Evolutionary conservation across 2,888 invertebrate genomes (phyloP).

Genomic region (Diarsia mendica): DNA sequence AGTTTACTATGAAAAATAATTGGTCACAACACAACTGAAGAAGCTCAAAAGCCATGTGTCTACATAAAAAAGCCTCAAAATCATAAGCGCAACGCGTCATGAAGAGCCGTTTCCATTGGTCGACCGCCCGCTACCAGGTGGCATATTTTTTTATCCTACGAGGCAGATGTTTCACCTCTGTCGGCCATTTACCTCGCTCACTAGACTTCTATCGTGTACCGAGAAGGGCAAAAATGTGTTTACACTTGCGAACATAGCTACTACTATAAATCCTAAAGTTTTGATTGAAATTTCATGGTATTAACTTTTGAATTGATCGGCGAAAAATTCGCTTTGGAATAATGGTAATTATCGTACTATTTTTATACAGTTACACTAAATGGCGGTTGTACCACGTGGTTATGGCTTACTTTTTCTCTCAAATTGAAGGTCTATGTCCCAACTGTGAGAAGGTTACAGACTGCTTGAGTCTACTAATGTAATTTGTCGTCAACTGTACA

Average conservation of each 20-base stretch:
- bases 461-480: background rate
- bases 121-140: constrained; percentile 71
- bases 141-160: constrained; percentile 69
- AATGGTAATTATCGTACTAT: background rate
- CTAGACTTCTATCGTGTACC: constrained; percentile 49
- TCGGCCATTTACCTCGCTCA: constrained; percentile 73
- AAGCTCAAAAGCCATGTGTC: constrained; percentile 1
- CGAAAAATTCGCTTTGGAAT: background rate
- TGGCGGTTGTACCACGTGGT: background rate
- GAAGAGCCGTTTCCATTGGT: constrained; percentile 59
- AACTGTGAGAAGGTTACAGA: background rate
- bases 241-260: constrained; percentile 13
- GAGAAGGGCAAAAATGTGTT: constrained; percentile 44
- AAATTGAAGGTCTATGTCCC: background rate
- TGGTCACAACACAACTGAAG: background rate
- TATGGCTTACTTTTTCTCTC: background rate
- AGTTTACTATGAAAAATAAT: background rate
- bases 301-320: background rate
- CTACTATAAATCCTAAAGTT: background rate
- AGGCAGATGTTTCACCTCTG: constrained; percentile 73
- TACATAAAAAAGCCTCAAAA: constrained; percentile 40
- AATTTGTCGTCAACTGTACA: background rate
- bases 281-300: background rate
- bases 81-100: constrained; percentile 54
- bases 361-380: background rate